Base-by-base conservation (phyloP, 53 echinoderm and acorn worm genomes). In the Holothuria scabra region DNA sequence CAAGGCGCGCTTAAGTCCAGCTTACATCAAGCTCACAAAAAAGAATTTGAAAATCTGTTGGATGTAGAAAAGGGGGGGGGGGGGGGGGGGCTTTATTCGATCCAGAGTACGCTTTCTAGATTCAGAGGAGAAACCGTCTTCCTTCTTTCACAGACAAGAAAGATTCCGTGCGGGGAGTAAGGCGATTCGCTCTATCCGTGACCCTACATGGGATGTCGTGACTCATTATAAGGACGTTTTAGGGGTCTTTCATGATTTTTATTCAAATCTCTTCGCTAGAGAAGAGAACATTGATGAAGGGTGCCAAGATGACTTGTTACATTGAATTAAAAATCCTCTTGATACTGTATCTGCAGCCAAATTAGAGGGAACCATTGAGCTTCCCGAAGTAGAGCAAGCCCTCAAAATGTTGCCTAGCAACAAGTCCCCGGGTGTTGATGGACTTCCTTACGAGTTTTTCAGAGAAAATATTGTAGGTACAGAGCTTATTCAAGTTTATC, bases 371-470 rank as follows among this genome's bases (percentile, higher is more conserved):
- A 56, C 67, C 0, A 84, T 71, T 70, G 38, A n/a, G n/a, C 16
- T 70, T 18, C 7, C 28, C 10, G 84, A 84, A 74, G 58, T 84
- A 12, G 58, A 38, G 28, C 29, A 84, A 28, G 29, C 59, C n/a
- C 2, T 84, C 1, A 22, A 13, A 6, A 2, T 1, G 4, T 55
- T 84, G 72, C 56, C 58, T 60, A 22, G 60, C 44, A 81, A 85
- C 31, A 85, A 89, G 90, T 35, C 35, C 3, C 35, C 6, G 3
- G 35, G 35, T 4, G 35, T 35, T 35, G 35, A 35, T 35, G 35
- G 86, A 14, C 23, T 90, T 21, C 62, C 86, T 0, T 24, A 49
- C 7, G 90, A 90, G 72, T 90, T 90, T 64, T 80, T 79, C 28
- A 24, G 25, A 24, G 5, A 24, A 48, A 22, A 78, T 59, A n/a